These are phyloP conservation scores for Leptodirus hochenwartii DNA, from an alignment of 2,888 invertebrate genomes.

Conservation along the genomic window DNA sequence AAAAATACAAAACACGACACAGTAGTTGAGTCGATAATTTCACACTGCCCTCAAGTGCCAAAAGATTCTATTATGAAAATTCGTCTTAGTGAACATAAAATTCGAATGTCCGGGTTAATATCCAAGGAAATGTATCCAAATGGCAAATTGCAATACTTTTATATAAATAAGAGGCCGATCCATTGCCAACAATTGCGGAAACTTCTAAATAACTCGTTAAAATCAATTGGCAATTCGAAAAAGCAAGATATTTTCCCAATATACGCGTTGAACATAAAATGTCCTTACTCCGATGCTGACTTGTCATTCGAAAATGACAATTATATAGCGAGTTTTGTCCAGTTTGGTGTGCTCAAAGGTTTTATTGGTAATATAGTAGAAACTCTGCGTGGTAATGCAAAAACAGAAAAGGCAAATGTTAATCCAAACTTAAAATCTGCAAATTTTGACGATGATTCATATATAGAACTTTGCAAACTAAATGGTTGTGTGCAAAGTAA, in stretches of 20 bases:
- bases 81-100: slow-evolving; percentile 25
- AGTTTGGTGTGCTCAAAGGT: too few species aligned
- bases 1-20: slow-evolving; percentile 37
- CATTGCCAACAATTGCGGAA: slow-evolving; percentile 32
- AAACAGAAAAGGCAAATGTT: too few species aligned
- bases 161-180: slow-evolving; percentile 42
- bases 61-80: slow-evolving; percentile 24
- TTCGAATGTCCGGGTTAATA: slow-evolving; percentile 37
- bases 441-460: too few species aligned
- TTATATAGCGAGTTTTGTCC: slow-evolving; percentile 33
- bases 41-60: slow-evolving; percentile 28
- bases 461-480: too few species aligned
- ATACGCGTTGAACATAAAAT: slow-evolving; percentile 35
- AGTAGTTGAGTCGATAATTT: slow-evolving; percentile 32
- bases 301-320: slow-evolving; percentile 31
- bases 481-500: too few species aligned
- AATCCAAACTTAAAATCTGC: too few species aligned
- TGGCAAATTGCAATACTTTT: slow-evolving; percentile 40
- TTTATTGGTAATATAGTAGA: too few species aligned
- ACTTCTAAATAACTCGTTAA: slow-evolving; percentile 24
- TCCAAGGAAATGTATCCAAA: slow-evolving; percentile 28
- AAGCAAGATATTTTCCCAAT: slow-evolving; percentile 18
- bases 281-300: slow-evolving; percentile 31
- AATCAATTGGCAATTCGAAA: slow-evolving; percentile 11
- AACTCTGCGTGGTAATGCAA: too few species aligned